phyloP scores from a whole-genome alignment of 2,797 vertebrate genomes.

The Saxicola maurus region DNA sequence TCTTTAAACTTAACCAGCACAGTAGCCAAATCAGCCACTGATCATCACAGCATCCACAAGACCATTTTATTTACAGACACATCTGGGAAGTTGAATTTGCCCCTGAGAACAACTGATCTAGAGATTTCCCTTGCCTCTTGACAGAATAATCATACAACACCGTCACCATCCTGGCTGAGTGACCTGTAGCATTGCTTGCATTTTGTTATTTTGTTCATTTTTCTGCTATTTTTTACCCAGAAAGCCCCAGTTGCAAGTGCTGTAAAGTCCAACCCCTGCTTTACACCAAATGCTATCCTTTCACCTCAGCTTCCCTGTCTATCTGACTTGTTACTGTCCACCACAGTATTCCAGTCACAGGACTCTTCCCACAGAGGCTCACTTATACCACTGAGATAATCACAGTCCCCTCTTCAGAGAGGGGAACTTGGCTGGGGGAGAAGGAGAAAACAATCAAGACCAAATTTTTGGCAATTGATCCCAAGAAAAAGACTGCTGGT shows the following conservation, averaged over 20 bases:
- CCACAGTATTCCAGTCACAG: background rate
- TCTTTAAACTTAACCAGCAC: background rate
- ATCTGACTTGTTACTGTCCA: background rate
- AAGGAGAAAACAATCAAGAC: background rate
- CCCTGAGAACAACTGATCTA: background rate
- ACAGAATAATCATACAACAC: background rate
- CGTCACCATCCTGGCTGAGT: background rate
- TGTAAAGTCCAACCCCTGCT: background rate
- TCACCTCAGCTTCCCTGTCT: background rate
- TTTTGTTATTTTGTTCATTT: background rate
- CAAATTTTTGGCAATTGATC: background rate
- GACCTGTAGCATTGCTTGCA: accelerated
- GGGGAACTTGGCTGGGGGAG: background rate
- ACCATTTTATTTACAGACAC: background rate
- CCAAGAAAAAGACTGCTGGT: background rate
- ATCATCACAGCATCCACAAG: background rate
- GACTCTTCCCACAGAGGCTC: background rate
- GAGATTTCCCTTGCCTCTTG: background rate
- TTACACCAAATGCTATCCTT: background rate
- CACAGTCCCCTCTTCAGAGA: background rate
- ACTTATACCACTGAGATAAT: background rate
- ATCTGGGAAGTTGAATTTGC: background rate
- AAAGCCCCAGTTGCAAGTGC: background rate
- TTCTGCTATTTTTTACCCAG: background rate
- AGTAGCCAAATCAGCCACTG: background rate